Percentiles rank a stretch among this genome's conserved stretches.
Evolutionary conservation across 2,113 vertebrate genomes (phyloP).

Genomic region (Pachypanchax playfairii): DNA sequence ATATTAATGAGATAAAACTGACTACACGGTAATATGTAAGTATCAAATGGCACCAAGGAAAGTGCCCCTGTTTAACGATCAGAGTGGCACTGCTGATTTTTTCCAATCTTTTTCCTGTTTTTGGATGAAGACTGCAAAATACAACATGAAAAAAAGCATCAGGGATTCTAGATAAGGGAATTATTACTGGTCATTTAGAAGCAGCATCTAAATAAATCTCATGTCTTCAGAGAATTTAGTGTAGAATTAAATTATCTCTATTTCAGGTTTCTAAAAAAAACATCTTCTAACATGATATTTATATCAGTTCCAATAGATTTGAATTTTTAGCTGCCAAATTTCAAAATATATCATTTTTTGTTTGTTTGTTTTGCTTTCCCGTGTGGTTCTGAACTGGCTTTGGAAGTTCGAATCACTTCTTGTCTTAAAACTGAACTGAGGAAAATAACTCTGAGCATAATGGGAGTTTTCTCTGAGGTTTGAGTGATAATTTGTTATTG

Average conservation of each 20-base stretch:
- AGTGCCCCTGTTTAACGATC: conserved; percentile 18
- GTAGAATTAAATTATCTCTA: no score
- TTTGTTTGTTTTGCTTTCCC: not conserved
- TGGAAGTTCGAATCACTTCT: not conserved
- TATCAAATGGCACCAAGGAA: not conserved
- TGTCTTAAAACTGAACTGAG: not conserved
- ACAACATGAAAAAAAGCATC: conserved; percentile 40
- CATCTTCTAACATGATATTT: no score
- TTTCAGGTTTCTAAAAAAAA: no score
- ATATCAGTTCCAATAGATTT: no score
- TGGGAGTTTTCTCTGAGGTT: not conserved
- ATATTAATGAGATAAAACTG: no score
- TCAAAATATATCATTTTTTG: no score
- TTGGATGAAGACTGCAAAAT: no score
- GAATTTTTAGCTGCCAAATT: not conserved
- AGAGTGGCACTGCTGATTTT: conserved; percentile 49
- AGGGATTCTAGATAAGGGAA: conserved; percentile 22
- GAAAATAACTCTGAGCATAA: no score
- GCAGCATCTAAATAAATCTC: conserved; percentile 4
- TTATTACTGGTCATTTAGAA: not conserved
- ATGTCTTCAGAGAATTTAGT: no score
- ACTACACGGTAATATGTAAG: not conserved
- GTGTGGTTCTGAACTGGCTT: not conserved
- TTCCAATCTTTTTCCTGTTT: conserved; percentile 40
- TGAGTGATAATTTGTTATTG: not conserved